A percentile compares a stretch with the other conserved stretches of the same genome.
These are phyloP conservation scores for Drosophila pallidifrons DNA, from an alignment of 1,140 invertebrate species.

Conservation along the genomic window DNA sequence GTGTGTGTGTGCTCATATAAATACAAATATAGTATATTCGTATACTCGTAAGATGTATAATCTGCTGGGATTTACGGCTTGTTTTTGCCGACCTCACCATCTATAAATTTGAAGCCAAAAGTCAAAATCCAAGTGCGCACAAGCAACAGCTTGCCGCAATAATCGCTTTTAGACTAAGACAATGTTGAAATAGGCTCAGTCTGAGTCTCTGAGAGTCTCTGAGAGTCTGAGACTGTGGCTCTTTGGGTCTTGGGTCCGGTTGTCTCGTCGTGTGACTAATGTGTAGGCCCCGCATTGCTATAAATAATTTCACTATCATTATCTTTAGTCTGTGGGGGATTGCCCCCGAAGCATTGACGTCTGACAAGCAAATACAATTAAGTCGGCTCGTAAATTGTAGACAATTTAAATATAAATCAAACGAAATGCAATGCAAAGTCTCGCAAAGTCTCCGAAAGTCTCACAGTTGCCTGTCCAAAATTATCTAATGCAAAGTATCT, in stretches of 20 bases:
- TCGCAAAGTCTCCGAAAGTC: constrained; percentile 18
- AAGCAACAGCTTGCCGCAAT: constrained; percentile 9
- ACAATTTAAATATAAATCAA: constrained; percentile 53
- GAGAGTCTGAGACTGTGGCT: constrained; percentile 3
- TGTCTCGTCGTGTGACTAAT: constrained; percentile 40
- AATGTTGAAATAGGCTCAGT: constrained; percentile 7
- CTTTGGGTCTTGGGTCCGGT: constrained; percentile 11
- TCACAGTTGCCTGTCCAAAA: constrained; percentile 54
- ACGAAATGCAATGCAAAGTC: constrained; percentile 28
- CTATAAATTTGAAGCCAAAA: constrained; percentile 20
- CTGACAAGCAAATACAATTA: constrained; percentile 80
- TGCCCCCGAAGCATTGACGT: constrained; percentile 55
- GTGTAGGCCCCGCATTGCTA: constrained; percentile 46
- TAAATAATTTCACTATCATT: constrained; percentile 57
- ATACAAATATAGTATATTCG: constrained; percentile 19
- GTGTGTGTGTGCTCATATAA: constrained; percentile 8
- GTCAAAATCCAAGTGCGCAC: constrained; percentile 21
- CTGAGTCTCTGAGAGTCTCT: neutral
- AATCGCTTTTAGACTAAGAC: constrained; percentile 1
- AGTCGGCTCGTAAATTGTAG: constrained; percentile 71
- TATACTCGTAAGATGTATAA: constrained; percentile 16
- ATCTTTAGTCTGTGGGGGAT: constrained; percentile 41
- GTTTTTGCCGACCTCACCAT: constrained; percentile 24
- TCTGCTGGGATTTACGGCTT: constrained; percentile 37
- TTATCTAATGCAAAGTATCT: constrained; percentile 78